A percentile compares a stretch with the other conserved stretches of the same genome.
phyloP scores from a whole-genome alignment of 2,113 vertebrate genomes.

The Todiramphus chloris region DNA sequence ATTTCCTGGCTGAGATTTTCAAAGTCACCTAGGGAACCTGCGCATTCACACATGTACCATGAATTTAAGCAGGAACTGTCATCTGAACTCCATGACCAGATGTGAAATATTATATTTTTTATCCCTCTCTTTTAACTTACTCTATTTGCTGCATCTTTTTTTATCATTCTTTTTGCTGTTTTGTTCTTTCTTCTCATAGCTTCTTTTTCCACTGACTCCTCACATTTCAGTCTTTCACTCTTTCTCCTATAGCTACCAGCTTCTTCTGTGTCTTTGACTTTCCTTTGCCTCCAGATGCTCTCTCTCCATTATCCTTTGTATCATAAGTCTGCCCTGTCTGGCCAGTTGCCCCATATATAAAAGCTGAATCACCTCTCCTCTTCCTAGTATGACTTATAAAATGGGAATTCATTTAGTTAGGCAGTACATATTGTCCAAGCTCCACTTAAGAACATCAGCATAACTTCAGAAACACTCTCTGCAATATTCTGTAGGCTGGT shows the following conservation, averaged over 20 bases:
- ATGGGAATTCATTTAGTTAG: background rate
- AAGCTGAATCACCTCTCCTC: background rate
- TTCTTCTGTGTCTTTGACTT: background rate
- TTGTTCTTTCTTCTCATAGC: background rate
- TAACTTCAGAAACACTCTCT: background rate
- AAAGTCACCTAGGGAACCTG: slow-evolving; percentile 32
- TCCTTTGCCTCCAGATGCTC: background rate
- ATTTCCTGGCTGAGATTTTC: slow-evolving; percentile 54
- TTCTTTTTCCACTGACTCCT: background rate
- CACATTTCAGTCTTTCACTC: background rate
- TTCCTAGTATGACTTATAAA: background rate
- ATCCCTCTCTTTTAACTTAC: background rate
- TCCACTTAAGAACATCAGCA: background rate
- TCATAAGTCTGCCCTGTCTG: background rate
- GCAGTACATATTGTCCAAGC: background rate
- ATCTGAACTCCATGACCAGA: slow-evolving; percentile 19
- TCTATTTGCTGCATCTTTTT: background rate
- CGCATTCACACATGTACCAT: background rate
- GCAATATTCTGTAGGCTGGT: background rate
- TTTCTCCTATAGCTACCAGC: background rate
- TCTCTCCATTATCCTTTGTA: background rate
- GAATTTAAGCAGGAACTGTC: slow-evolving; percentile 37
- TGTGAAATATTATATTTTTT: background rate
- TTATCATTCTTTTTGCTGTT: background rate
- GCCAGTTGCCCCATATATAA: background rate